Evolutionary conservation across 37 sponge, comb jelly and placozoan species (phyloP), one percentile per base, ranked within the genome.

Genomic region (Trichoplax adhaerens): DNA sequence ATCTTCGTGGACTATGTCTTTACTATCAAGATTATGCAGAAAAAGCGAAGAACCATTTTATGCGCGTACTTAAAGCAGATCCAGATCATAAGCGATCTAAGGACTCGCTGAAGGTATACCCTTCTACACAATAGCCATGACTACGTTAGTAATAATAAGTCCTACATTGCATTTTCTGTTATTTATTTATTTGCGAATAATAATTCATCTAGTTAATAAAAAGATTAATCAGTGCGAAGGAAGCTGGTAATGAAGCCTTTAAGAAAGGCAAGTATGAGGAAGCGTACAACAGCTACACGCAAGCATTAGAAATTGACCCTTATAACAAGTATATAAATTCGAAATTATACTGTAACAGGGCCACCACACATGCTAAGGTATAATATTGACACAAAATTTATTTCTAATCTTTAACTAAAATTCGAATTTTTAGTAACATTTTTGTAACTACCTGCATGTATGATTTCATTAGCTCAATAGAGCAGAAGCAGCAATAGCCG

Each of bases 321-420:
- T 59, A 76, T 64, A 98, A 98, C 73, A 66, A 53, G 48, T 58
- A 62, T 51, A 86, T 87, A 5, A 98, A 98, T 73, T 87, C 99
- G 5, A 98, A 98, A 67, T 78, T 98, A 7, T 77, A 83, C 72
- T 92, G 86, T 65, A 98, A 98, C 77, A 74, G 88, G 68, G 99
- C 91, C 4, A 79, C 89, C 49, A 86, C 73, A 3, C 78, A 63
- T 51, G 84, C 87, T 72, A 88, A 90, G 90, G 90, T 88, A 7
- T 12, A 66, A 29, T 29, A 29, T 29, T 29, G 29, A 29, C 29
- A 29, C 29, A 29, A 29, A 29, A 29, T 29, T 29, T 29, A 29
- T 29, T 29, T 12, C 62, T 5, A 52, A 5, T 12, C 8, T 12
- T 54, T 67, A 53, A 10, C 12, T 67, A 53, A 8, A 8, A n/a